These are phyloP conservation scores for Aphelocoma californica DNA, from an alignment of 2,797 vertebrate genomes.

Conservation along the genomic window DNA sequence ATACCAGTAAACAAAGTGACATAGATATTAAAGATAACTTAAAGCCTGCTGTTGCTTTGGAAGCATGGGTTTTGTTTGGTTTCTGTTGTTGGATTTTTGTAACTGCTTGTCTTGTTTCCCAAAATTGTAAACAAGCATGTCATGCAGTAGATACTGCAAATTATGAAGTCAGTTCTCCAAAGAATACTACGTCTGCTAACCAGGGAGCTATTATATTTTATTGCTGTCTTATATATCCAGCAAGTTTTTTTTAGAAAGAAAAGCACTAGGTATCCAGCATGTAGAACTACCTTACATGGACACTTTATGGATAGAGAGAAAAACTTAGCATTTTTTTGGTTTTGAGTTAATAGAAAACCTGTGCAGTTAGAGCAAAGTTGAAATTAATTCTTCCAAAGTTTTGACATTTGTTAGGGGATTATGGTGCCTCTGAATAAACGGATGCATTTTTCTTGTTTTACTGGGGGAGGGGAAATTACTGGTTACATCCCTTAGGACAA, in stretches of 20 bases:
- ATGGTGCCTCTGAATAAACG: neutral
- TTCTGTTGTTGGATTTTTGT: neutral
- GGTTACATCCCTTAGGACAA: neutral
- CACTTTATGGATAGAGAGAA: neutral
- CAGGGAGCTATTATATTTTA: constrained; percentile 25
- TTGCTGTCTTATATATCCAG: neutral
- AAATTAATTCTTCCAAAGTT: neutral
- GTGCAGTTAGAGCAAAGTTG: neutral
- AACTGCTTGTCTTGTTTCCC: neutral
- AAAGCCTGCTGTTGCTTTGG: neutral
- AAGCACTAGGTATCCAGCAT: neutral
- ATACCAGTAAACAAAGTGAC: neutral
- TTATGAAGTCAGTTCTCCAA: neutral
- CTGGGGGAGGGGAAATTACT: neutral
- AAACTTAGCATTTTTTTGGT: neutral
- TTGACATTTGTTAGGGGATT: neutral
- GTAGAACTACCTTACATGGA: neutral
- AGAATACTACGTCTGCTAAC: neutral
- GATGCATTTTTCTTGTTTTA: neutral
- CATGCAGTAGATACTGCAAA: neutral
- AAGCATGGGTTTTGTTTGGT: neutral
- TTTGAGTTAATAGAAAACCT: neutral
- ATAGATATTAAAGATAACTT: neutral
- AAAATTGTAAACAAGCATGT: neutral
- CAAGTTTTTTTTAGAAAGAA: neutral